Evolutionary conservation across 2,797 vertebrate species (phyloP).

Genomic region (Girardinus metallicus): DNA sequence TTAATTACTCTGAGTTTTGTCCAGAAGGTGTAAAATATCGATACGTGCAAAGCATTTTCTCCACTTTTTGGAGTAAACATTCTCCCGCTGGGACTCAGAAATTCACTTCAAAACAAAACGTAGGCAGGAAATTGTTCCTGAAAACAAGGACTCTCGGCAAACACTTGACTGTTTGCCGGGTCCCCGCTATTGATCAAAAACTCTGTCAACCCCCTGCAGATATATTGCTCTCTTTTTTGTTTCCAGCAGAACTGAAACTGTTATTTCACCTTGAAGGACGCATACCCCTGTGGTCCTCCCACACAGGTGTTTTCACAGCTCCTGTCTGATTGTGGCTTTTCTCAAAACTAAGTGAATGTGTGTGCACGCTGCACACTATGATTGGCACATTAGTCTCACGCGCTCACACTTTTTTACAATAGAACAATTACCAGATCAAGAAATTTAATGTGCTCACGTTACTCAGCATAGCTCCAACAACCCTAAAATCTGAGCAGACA

Average conservation of each 20-base stretch:
- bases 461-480: not conserved
- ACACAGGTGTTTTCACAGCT: conserved; percentile 30
- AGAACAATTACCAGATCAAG: not conserved
- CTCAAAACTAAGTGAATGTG: not conserved
- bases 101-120: conserved; percentile 27
- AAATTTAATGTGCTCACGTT: not conserved
- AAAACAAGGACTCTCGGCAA: conserved; percentile 30
- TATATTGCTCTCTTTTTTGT: conserved; percentile 23
- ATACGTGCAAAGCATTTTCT: not conserved
- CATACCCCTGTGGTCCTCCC: conserved; percentile 3
- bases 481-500: not conserved
- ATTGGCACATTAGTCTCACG: conserved; percentile 8
- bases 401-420: conserved; percentile 2
- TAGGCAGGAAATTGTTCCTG: conserved; percentile 45
- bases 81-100: conserved; percentile 22
- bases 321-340: conserved; percentile 22
- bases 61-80: conserved; percentile 33
- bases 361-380: not conserved
- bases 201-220: conserved; percentile 8
- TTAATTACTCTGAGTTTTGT: conserved; percentile 29
- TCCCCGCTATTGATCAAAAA: conserved; percentile 48
- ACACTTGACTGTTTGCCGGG: conserved; percentile 32
- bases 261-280: conserved; percentile 26
- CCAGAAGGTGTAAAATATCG: conserved; percentile 13
- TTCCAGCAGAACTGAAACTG: conserved; percentile 27